Evolutionary conservation across 2,797 vertebrate species (phyloP).

Genomic region (Eupleurogrammus muticus): DNA sequence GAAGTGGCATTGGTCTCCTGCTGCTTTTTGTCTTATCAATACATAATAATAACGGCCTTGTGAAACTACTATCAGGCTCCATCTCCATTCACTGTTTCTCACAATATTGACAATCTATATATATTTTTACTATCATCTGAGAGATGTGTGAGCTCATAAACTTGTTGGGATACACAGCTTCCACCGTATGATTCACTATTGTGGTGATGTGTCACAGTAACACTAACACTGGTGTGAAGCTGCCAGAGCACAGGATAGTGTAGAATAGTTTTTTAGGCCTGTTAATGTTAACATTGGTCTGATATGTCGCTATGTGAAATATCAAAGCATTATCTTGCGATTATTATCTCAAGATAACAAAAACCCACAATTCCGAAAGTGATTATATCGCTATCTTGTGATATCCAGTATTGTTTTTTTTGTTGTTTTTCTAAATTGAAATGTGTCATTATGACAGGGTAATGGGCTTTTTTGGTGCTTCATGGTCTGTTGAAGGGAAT

Average conservation of each 20-base stretch:
- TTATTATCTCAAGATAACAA: constrained; percentile 1
- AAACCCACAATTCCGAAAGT: neutral
- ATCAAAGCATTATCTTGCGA: constrained; percentile 8
- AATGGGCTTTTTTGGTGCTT: neutral
- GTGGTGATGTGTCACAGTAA: neutral
- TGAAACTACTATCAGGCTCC: too few species aligned
- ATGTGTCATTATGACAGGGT: constrained; percentile 7
- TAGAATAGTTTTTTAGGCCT: neutral
- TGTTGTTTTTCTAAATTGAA: neutral
- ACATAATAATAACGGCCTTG: too few species aligned
- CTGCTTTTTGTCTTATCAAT: too few species aligned
- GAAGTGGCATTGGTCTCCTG: too few species aligned
- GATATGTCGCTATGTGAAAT: neutral
- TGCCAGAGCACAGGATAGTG: neutral
- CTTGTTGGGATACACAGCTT: too few species aligned
- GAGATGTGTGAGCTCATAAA: too few species aligned
- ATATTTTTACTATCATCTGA: too few species aligned
- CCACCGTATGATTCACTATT: too few species aligned
- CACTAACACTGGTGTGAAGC: neutral
- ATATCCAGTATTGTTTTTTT: neutral
- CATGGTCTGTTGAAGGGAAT: neutral
- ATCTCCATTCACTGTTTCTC: too few species aligned
- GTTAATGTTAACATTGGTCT: constrained; percentile 1
- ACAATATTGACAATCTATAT: neutral
- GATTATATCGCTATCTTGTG: neutral